Conservation (phyloP, 2,113 vertebrate species). For the Saguinus imperator region DNA sequence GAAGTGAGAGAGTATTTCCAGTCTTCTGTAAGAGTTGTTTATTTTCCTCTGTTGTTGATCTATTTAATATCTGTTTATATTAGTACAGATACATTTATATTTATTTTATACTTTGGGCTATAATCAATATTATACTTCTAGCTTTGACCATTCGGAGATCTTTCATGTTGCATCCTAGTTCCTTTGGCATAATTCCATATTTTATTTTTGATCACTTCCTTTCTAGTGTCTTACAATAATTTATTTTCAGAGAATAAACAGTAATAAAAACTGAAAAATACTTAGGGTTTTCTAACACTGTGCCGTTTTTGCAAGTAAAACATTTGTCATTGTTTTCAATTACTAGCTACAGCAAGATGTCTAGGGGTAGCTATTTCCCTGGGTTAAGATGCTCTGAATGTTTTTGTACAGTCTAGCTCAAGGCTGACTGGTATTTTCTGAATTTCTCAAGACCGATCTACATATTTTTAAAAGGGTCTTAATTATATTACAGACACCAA, state of each 20-base stretch:
- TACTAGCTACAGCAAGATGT: slow-evolving; percentile 66
- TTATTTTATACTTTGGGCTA: not conserved
- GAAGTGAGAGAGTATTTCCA: not conserved
- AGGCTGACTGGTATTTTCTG: slow-evolving; percentile 32
- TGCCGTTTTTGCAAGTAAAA: slow-evolving; percentile 64
- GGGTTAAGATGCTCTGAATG: slow-evolving; percentile 68
- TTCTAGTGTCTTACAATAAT: slow-evolving; percentile 23
- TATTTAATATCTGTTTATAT: not conserved
- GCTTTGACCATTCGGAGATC: not conserved
- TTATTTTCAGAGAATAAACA: slow-evolving; percentile 39
- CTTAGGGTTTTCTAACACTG: slow-evolving; percentile 59
- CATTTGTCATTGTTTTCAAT: slow-evolving; percentile 75
- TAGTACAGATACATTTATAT: not conserved
- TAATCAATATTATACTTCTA: not conserved
- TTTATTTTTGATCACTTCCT: not conserved
- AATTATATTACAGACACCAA: not conserved
- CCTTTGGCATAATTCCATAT: not conserved
- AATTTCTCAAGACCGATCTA: slow-evolving; percentile 60
- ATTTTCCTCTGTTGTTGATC: not conserved
- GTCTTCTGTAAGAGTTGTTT: not conserved
- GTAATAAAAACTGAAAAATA: slow-evolving; percentile 55
- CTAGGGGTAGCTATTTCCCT: slow-evolving; percentile 69
- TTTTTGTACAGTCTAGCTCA: slow-evolving; percentile 62
- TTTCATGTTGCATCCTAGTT: not conserved
- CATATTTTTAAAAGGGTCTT: slow-evolving; percentile 47